Conservation (phyloP, 2,888 invertebrate species). For the Seira ritae region DNA sequence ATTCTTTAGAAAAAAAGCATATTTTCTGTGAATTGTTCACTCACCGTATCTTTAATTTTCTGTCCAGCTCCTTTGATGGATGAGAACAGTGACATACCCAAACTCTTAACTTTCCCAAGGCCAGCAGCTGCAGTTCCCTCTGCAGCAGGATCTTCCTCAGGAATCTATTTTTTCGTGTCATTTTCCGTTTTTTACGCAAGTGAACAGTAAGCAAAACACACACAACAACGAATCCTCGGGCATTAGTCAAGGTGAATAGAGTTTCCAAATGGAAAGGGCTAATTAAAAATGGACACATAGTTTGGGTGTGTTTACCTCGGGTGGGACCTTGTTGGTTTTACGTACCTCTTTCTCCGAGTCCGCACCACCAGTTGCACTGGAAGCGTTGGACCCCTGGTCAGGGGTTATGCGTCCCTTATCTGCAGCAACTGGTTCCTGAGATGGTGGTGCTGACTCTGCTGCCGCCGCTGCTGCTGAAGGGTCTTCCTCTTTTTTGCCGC, state of each 20-base stretch:
- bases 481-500: slow-evolving; percentile 49
- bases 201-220: not conserved
- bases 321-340: slow-evolving; percentile 66
- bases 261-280: slow-evolving; percentile 38
- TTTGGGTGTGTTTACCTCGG: slow-evolving; percentile 65
- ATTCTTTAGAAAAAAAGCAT: slow-evolving; percentile 72
- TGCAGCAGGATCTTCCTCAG: slow-evolving; percentile 62
- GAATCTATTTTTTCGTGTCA: slow-evolving; percentile 49
- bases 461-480: slow-evolving; percentile 45
- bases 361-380: slow-evolving; percentile 92
- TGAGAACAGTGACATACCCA: slow-evolving; percentile 94
- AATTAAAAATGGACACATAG: slow-evolving; percentile 48
- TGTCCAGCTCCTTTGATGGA: slow-evolving; percentile 97
- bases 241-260: slow-evolving; percentile 34
- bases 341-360: slow-evolving; percentile 85
- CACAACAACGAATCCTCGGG: slow-evolving; percentile 12
- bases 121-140: slow-evolving; percentile 63
- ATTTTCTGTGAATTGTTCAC: slow-evolving; percentile 5
- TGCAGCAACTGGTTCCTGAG: slow-evolving; percentile 50
- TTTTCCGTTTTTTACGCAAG: not conserved
- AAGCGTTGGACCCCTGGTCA: slow-evolving; percentile 80
- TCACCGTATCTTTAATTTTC: slow-evolving; percentile 88
- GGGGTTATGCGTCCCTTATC: slow-evolving; percentile 64
- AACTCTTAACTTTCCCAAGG: slow-evolving; percentile 83
- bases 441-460: slow-evolving; percentile 57